A percentile compares a stretch with the other conserved stretches of the same genome.
Conservation (phyloP, 37 sponge, comb jelly and placozoan genomes). For the Ephydatia muelleri region DNA sequence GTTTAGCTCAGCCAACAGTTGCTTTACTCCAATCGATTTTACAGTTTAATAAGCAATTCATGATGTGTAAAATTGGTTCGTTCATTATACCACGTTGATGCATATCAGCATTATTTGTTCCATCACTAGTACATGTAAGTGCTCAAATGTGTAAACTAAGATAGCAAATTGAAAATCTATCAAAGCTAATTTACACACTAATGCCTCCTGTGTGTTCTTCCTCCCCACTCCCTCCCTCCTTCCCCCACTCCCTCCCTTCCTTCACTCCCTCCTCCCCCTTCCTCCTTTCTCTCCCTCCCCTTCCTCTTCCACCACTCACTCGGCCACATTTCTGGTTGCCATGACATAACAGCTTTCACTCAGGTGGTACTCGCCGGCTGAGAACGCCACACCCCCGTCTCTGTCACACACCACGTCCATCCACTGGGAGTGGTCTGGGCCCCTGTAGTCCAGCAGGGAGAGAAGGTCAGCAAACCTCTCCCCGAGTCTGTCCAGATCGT, state of each 20-base stretch:
- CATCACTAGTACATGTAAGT: no score
- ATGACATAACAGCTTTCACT: constrained; percentile 38
- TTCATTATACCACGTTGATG: no score
- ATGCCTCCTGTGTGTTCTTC: neutral
- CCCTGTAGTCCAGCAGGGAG: constrained; percentile 44
- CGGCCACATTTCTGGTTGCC: constrained; percentile 18
- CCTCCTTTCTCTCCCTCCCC: no score
- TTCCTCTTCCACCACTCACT: constrained; percentile 4
- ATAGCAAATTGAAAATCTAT: no score
- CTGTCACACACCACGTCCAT: constrained; percentile 37
- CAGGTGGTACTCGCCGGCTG: constrained; percentile 62
- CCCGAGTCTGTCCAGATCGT: constrained; percentile 41
- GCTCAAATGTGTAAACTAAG: no score
- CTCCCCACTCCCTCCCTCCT: neutral
- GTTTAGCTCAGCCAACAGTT: no score
- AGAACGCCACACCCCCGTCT: constrained; percentile 12
- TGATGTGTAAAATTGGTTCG: no score
- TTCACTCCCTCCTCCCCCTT: no score
- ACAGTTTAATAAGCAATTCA: no score
- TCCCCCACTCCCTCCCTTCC: neutral
- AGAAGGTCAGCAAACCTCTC: constrained; percentile 41
- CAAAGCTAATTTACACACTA: no score
- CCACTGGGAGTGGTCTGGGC: constrained; percentile 55
- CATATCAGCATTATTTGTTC: no score
- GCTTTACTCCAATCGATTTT: no score